phyloP scores from a whole-genome alignment of 2,797 vertebrate species.

The Enteromius fasciolatus region DNA sequence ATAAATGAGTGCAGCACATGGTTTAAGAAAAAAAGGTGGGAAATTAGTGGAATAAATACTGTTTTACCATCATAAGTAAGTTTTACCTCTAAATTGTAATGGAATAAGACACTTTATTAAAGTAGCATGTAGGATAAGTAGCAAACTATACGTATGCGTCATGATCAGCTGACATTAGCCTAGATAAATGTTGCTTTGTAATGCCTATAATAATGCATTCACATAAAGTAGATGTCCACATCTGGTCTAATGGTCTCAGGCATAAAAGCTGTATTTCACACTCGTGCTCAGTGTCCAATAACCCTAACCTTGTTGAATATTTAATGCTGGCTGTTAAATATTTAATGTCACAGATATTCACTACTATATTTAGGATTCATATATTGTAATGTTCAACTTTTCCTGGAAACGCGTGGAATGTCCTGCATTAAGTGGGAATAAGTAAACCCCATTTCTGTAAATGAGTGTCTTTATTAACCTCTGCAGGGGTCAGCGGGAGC shows the following conservation, averaged over 20 bases:
- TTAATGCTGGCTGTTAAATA: conserved; percentile 56
- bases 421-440: conserved; percentile 6
- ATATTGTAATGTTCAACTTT: conserved; percentile 23
- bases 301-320: conserved; percentile 61
- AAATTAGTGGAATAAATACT: background rate
- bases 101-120: background rate
- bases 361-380: conserved; percentile 46
- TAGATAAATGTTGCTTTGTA: background rate
- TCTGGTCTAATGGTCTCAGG: background rate
- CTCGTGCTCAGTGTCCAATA: conserved; percentile 28
- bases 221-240: background rate
- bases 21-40: background rate
- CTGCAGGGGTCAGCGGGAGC: background rate
- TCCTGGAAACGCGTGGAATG: conserved; percentile 20
- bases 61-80: no score
- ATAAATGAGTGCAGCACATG: background rate
- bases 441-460: conserved; percentile 41
- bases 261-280: conserved; percentile 12
- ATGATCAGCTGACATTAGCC: background rate
- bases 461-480: conserved; percentile 39
- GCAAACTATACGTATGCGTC: background rate
- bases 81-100: background rate
- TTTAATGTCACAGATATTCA: conserved; percentile 53
- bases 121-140: background rate
- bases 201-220: background rate